Evolutionary conservation across 2,113 vertebrate genomes (phyloP).

Genomic region (human): GRCh38 chr16:79159501-79160000

Average conservation of each 20-base stretch:
- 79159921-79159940: not conserved
- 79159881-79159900: constrained; percentile 46
- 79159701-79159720: constrained; percentile 85
- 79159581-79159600: constrained; percentile 27
- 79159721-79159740: constrained; percentile 88
- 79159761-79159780: constrained; percentile 86
- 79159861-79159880: not conserved
- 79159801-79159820: constrained; percentile 80
- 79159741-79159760: constrained; percentile 86
- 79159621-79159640: constrained; percentile 64
- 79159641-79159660: constrained; percentile 83
- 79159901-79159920: not conserved
- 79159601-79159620: constrained; percentile 67
- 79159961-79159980: not conserved
- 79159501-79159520: constrained; percentile 77
- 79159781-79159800: constrained; percentile 83
- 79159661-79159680: constrained; percentile 88
- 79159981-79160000: constrained; percentile 10
- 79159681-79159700: constrained; percentile 83
- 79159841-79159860: not conserved
- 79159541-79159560: constrained; percentile 57
- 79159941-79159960: not conserved
- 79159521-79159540: constrained; percentile 71
- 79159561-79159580: constrained; percentile 68
- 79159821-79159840: constrained; percentile 82